Base-by-base conservation (phyloP, 2,888 invertebrate species). In the Agrotis exclamationis region DNA sequence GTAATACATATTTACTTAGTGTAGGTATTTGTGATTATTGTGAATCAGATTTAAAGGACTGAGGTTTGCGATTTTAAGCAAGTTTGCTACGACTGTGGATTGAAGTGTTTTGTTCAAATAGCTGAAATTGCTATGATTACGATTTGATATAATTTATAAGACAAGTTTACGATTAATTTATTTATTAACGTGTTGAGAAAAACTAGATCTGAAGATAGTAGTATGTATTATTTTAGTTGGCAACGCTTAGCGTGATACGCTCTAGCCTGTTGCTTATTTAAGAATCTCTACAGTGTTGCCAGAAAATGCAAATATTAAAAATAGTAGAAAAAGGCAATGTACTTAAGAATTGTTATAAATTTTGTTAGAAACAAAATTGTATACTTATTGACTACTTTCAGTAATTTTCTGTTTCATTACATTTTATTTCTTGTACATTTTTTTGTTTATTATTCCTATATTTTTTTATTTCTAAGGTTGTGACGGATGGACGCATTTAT, bases 401-500 rank as follows among this genome's bases (percentile, higher is more conserved):
- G 58, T 65, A 65, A 85, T 74, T 65, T 77, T 80, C 71, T 72
- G 68, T 70, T 73, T 81, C 76, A 76, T 76, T 77, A 77, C 83
- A 70, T 79, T 77, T 82, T 72, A 78, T 73, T 73, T 80, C 78
- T 85, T 87, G 84, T 85, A 80, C 56, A 84, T 84, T 86, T 85
- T n/a, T 84, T 77, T 82, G 70, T 77, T 79, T 85, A 82, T 80
- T 82, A 77, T 83, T 56, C n/a, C 39, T 83, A 68, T 82, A 69
- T 77, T 86, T 39, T n/a, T 87, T 86, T 86, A 77, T 86, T 86
- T 86, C 53, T 89, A 89, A 90, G 91, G 91, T 92, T 92, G 91
- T 91, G 89, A 90, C 85, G 85, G 79, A 83, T 28, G 83, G 70
- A 83, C 83, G 85, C 86, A 88, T 87, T 85, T 87, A 86, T 71